Conservation (phyloP, 2,113 vertebrate species). For the Pluvianellus socialis region DNA sequence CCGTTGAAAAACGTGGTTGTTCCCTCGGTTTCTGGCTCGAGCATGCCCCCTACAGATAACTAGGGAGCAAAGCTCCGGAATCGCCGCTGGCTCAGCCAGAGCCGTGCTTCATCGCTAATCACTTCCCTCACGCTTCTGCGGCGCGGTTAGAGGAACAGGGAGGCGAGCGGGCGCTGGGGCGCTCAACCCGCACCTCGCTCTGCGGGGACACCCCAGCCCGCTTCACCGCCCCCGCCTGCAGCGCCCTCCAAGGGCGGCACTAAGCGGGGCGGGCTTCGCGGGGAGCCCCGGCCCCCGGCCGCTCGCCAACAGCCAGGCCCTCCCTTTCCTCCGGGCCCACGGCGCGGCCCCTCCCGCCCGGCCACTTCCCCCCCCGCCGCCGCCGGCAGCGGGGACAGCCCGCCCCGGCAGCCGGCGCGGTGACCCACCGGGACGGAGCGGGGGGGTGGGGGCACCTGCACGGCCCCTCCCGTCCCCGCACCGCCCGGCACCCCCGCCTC, state of each 20-base stretch:
- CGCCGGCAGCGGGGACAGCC: neutral
- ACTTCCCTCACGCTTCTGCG: neutral
- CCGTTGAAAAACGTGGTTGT: neutral
- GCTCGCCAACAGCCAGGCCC: neutral
- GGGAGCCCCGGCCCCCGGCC: neutral
- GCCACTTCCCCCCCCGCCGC: too few relatives aligned
- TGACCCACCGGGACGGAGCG: too few relatives aligned
- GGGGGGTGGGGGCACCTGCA: neutral
- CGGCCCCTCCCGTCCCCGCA: neutral
- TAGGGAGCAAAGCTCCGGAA: neutral
- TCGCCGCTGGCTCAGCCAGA: neutral
- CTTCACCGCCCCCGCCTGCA: rapidly evolving
- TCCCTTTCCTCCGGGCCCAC: neutral
- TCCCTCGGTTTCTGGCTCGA: neutral
- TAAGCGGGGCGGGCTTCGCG: neutral
- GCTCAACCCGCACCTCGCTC: rapidly evolving
- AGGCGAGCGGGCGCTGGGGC: rapidly evolving
- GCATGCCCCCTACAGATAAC: neutral
- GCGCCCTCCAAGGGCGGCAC: neutral
- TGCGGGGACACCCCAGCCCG: neutral
- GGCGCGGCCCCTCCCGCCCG: neutral
- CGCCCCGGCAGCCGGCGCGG: neutral
- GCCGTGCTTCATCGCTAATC: neutral
- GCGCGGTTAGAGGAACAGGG: rapidly evolving
- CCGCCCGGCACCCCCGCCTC: too few relatives aligned